A percentile compares a stretch with the other conserved stretches of the same genome.
phyloP scores from a whole-genome alignment of 2,113 vertebrate genomes.

The Micronycteris hirsuta region DNA sequence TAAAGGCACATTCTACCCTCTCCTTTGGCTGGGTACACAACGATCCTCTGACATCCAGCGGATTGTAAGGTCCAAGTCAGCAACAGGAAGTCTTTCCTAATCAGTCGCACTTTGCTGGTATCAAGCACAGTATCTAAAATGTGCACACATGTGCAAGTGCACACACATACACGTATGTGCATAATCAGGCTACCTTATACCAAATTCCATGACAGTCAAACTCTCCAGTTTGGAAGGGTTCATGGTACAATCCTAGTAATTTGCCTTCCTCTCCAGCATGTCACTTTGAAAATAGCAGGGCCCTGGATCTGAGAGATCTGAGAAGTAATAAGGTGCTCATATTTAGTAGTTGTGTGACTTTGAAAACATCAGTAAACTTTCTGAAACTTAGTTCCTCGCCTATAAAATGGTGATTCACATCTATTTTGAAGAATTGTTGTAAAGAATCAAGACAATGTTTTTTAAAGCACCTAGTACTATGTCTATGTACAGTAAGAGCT shows the following conservation, averaged over 20 bases:
- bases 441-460: not conserved
- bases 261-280: not conserved
- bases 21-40: not conserved
- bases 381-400: not conserved
- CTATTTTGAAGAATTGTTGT: not conserved
- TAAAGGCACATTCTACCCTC: not conserved
- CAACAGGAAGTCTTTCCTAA: not conserved
- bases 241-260: not conserved
- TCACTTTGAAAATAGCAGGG: not conserved
- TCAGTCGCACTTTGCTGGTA: not conserved
- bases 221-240: not conserved
- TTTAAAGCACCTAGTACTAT: not conserved
- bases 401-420: not conserved
- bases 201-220: not conserved
- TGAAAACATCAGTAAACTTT: not conserved
- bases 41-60: not conserved
- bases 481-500: not conserved
- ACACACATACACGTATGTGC: not conserved
- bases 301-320: not conserved
- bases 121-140: not conserved
- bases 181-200: not conserved
- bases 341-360: not conserved
- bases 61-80: not conserved
- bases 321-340: not conserved
- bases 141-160: fast-evolving